These are phyloP conservation scores for Digitonthophagus gazella DNA, from an alignment of 2,888 invertebrate genomes.

Conservation along the genomic window DNA sequence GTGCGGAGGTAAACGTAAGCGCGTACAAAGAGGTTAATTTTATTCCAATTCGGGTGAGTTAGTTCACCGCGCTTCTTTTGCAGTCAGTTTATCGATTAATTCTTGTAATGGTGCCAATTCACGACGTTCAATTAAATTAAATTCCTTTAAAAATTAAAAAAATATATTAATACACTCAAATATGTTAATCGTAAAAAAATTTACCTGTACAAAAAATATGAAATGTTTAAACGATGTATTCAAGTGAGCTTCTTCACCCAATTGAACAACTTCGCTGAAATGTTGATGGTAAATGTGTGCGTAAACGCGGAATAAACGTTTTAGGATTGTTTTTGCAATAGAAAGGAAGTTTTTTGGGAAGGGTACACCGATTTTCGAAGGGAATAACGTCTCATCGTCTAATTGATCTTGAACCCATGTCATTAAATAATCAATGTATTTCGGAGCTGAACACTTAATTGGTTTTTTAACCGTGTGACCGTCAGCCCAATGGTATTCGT, in stretches of 20 bases:
- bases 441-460: conserved; percentile 97
- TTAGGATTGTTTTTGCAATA: conserved; percentile 97
- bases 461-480: conserved; percentile 97
- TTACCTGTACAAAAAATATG: conserved; percentile 92
- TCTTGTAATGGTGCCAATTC: conserved; percentile 97
- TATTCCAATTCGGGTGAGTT: neutral
- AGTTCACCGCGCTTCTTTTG: conserved; percentile 83
- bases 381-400: conserved; percentile 97
- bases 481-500: conserved; percentile 99
- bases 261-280: conserved; percentile 95
- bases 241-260: conserved; percentile 97
- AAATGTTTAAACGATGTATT: conserved; percentile 99
- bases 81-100: conserved; percentile 92
- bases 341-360: conserved; percentile 97
- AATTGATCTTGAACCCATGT: conserved; percentile 99
- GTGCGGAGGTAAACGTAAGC: conserved; percentile 17
- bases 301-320: conserved; percentile 96
- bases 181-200: conserved; percentile 1
- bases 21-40: neutral
- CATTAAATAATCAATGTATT: conserved; percentile 99
- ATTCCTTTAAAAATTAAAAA: conserved; percentile 73
- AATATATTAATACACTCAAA: neutral
- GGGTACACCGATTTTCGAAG: conserved; percentile 96
- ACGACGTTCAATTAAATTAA: conserved; percentile 92
- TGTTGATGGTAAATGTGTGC: conserved; percentile 99